phyloP scores from a whole-genome alignment of 1,140 invertebrate genomes.

The Gryon sp. region DNA sequence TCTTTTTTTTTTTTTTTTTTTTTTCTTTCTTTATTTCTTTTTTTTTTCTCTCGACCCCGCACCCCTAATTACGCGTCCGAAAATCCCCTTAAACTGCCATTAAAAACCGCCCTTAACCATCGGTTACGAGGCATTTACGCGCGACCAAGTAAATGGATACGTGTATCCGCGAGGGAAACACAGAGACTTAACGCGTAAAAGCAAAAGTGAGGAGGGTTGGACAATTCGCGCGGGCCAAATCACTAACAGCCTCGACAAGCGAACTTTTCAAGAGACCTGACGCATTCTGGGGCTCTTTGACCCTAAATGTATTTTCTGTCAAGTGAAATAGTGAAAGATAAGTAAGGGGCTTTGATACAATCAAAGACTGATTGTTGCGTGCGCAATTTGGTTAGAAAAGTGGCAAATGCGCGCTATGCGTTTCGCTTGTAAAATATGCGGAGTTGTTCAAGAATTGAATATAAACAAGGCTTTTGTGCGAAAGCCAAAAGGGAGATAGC shows the following conservation, averaged over 20 bases:
- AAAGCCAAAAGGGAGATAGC: background rate
- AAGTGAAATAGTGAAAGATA: conserved; percentile 34
- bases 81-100: conserved; percentile 71
- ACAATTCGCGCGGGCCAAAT: conserved; percentile 52
- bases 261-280: conserved; percentile 53
- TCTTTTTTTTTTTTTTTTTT: no score
- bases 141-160: conserved; percentile 65
- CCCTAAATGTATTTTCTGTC: conserved; percentile 59
- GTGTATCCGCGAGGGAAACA: conserved; percentile 54
- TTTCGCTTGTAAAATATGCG: conserved; percentile 33
- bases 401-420: conserved; percentile 21
- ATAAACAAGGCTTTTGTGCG: conserved; percentile 27
- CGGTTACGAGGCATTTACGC: conserved; percentile 49
- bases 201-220: conserved; percentile 45
- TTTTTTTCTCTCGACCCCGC: conserved; percentile 25
- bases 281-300: conserved; percentile 55
- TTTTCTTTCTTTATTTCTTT: no score
- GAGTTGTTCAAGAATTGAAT: conserved; percentile 34
- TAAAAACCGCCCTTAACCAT: conserved; percentile 64
- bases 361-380: conserved; percentile 49
- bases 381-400: conserved; percentile 50
- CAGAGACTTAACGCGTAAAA: conserved; percentile 45
- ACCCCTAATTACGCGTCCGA: conserved; percentile 64
- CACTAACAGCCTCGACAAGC: conserved; percentile 57
- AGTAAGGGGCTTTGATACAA: conserved; percentile 57